Evolutionary conservation across 1,140 invertebrate genomes (phyloP).

Genomic region (Bombus pascuorum): DNA sequence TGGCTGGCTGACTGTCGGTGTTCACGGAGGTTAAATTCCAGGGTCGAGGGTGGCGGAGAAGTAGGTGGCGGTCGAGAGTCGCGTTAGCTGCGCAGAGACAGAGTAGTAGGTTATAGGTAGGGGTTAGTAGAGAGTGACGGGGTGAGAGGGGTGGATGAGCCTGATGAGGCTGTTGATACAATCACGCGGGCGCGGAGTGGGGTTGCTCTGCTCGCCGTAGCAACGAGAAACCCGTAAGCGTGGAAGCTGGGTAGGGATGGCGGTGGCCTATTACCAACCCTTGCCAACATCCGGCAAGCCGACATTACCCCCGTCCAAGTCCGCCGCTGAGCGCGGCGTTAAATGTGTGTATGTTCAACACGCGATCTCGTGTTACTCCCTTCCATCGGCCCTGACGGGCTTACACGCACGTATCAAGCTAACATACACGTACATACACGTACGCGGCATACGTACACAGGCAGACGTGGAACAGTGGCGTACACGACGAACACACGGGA

Average conservation of each 20-base stretch:
- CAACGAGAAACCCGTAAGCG: conserved; percentile 63
- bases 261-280: conserved; percentile 76
- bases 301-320: conserved; percentile 69
- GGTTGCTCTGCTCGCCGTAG: conserved; percentile 39
- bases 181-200: conserved; percentile 68
- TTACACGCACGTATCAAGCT: conserved; percentile 34
- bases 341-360: conserved; percentile 78
- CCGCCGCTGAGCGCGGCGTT: conserved; percentile 61
- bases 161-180: conserved; percentile 79
- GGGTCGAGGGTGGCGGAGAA: conserved; percentile 41
- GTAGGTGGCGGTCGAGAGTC: conserved; percentile 63
- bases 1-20: conserved; percentile 50
- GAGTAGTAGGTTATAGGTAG: conserved; percentile 7
- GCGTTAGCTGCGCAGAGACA: conserved; percentile 49
- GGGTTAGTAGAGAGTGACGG: background rate
- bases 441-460: background rate
- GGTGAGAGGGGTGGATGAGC: conserved; percentile 64
- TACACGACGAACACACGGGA: background rate
- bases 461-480: background rate
- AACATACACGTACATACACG: background rate
- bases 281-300: conserved; percentile 76
- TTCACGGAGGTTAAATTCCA: conserved; percentile 61
- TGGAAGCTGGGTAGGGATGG: conserved; percentile 53
- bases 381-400: conserved; percentile 29
- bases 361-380: conserved; percentile 76